Base-by-base conservation (phyloP, 2,888 invertebrate genomes). In the Amiota minor region DNA sequence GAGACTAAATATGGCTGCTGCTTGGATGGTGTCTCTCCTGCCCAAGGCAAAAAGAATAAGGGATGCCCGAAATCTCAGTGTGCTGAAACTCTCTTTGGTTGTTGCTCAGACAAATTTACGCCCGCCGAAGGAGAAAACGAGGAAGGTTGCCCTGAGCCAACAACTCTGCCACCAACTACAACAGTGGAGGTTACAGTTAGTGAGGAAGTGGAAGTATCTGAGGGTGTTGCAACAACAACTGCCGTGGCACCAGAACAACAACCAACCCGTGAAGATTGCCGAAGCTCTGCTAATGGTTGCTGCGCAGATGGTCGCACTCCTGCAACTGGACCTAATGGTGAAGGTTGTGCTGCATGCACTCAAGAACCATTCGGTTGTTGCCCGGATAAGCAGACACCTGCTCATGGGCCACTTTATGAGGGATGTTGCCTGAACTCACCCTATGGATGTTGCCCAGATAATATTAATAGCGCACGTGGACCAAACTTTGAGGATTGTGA, bases 371-470 rank as follows among this genome's bases (percentile, higher is more conserved):
- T 93, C 87, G 98, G 98, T 6, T 98, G 98, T 87, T 98, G 98
- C 85, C 92, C 93, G 1, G 98, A 98, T 87, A 93, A 93, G 2
- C 90, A 92, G 80, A 96, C 96, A 0, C 93, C 96, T 0, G 96
- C 98, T 1, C 96, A 96, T 84, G 98, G 98, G 2, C 93, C 93
- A 0, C 93, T 93, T 80, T 90, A 92, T 61, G 95, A 96, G 89
- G 98, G 97, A 0, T 97, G 96, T 86, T 97, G 96, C 82, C 89
- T 96, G 67, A 91, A 92, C 45, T 91, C 93, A 2, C 90, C 91
- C 4, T 95, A 91, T 87, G 96, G 97, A n/a, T 98, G 98, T 89
- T 98, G 98, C 83, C 95, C 95, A 0, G 98, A 98, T 86, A 95
- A 97, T 86, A 93, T 95, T 81, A 92, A 93, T 61, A 92, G 95